phyloP scores from a whole-genome alignment of 2,888 invertebrate species.

The Tiliacea citrago region DNA sequence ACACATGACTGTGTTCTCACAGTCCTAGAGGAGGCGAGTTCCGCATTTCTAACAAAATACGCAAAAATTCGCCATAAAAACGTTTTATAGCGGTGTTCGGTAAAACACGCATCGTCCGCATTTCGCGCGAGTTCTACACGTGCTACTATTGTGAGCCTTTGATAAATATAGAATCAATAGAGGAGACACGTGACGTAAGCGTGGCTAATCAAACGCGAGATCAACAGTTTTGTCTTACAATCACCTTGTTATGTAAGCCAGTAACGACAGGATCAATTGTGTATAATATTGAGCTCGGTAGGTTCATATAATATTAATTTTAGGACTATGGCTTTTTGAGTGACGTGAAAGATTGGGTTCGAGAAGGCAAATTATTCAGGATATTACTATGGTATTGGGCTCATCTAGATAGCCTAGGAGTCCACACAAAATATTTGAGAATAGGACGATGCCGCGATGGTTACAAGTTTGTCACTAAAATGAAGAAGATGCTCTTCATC shows the following conservation, averaged over 20 bases:
- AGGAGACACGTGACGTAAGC: slow-evolving; percentile 10
- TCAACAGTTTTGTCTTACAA: neutral
- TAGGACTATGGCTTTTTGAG: neutral
- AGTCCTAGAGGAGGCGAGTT: neutral
- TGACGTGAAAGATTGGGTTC: neutral
- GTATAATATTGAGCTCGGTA: no score
- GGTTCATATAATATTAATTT: neutral
- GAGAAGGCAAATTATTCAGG: neutral
- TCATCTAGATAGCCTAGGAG: neutral
- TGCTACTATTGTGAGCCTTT: neutral
- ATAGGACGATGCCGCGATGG: no score
- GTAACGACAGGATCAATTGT: slow-evolving; percentile 4
- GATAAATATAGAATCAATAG: slow-evolving; percentile 32
- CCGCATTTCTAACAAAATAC: slow-evolving; percentile 18
- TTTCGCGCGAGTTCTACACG: neutral
- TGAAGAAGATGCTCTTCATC: no score
- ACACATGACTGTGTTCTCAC: neutral
- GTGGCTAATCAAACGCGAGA: neutral
- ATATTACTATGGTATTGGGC: neutral
- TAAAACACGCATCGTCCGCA: slow-evolving; percentile 18
- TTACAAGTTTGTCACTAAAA: no score
- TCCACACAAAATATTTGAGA: no score
- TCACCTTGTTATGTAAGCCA: slow-evolving; percentile 3
- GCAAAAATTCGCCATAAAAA: slow-evolving; percentile 29
- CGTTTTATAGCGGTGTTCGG: slow-evolving; percentile 45